Base-by-base conservation (phyloP, 2,113 vertebrate genomes). In the Pelodiscus sinensis region DNA sequence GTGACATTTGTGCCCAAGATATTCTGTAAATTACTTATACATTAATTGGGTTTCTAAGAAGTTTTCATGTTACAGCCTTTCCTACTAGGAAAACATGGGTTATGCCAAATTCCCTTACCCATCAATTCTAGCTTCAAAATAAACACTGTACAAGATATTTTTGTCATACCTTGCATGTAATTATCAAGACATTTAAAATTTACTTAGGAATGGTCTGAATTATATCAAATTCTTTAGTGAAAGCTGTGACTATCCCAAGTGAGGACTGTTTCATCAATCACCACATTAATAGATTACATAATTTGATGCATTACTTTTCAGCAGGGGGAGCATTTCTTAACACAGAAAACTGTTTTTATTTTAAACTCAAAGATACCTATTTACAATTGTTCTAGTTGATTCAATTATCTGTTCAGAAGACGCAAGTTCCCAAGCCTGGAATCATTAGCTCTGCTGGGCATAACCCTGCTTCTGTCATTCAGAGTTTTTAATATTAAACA, bases 401-500 rank as follows among this genome's bases (percentile, higher is more conserved):
- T 89, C 44, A 79, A 16, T 94, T 18, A 79, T 54, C 50, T 77
- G 82, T 57, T 93, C 56, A 38, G 9, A 92, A 95, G 56, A 94
- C 38, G 38, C 19, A 81, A 93, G 86, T 71, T 93, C n/a, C 71
- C 84, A 65, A 90, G 68, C 3, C 50, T 54, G 58, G 54, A 95
- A 90, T 8, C 92, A 54, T 56, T 7, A 71, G 38, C 27, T 79
- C n/a, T 14, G 22, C 50, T 82, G n/a, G 87, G 50, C 51, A 60
- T 44, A 90, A 54, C 19, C 25, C 27, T 73, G 16, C 7, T 57
- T 8, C 88, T 86, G 24, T 91, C 92, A 54, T 93, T 82, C 73
- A 94, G 57, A 38, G 9, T 19, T 58, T 11, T 91, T 75, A 91
- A 91, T 80, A 92, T 81, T 88, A 87, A 94, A 92, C 44, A 5